phyloP scores from a whole-genome alignment of 2,888 invertebrate genomes.

The Dusona sp. region DNA sequence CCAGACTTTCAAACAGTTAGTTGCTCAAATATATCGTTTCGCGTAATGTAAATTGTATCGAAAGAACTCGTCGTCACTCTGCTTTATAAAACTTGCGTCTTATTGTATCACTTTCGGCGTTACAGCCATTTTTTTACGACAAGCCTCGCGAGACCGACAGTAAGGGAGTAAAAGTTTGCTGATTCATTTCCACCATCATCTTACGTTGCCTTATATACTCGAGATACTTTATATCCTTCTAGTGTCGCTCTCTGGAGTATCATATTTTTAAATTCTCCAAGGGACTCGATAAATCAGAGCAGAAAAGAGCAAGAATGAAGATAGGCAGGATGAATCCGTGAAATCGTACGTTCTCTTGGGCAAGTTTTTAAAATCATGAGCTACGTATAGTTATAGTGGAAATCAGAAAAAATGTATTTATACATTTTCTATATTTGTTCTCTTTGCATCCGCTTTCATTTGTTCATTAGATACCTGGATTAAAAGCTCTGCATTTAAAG shows the following conservation, averaged over 20 bases:
- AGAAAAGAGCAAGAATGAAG: constrained; percentile 35
- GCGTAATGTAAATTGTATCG: constrained; percentile 31
- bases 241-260: constrained; percentile 67
- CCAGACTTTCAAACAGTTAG: constrained; percentile 3
- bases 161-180: background rate
- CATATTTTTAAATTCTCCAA: constrained; percentile 76
- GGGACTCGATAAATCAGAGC: constrained; percentile 74
- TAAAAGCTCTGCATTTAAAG: background rate
- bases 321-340: constrained; percentile 31
- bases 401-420: background rate
- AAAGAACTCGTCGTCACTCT: constrained; percentile 17
- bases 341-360: background rate
- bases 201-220: constrained; percentile 5
- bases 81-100: constrained; percentile 5
- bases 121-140: constrained; percentile 5
- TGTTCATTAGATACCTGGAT: background rate
- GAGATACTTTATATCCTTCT: constrained; percentile 39
- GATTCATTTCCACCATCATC: constrained; percentile 33
- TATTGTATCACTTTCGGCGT: constrained; percentile 10
- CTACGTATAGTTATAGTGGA: background rate
- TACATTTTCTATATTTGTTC: background rate
- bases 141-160: background rate
- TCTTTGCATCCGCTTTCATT: background rate
- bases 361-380: background rate
- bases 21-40: constrained; percentile 16